Conservation (phyloP, 2,888 invertebrate genomes). For the Hemithea aestivaria region DNA sequence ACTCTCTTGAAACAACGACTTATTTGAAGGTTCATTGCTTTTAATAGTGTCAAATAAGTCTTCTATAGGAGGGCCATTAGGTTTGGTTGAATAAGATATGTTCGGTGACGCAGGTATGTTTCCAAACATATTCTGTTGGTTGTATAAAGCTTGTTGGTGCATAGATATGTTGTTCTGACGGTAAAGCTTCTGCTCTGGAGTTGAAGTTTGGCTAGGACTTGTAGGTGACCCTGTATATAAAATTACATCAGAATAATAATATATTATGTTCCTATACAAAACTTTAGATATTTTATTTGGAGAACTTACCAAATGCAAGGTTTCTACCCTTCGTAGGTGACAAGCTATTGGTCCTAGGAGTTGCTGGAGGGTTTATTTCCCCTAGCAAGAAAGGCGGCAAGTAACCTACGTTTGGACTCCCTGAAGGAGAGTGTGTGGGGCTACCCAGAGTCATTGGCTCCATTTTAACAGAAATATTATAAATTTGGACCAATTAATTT, state of each 20-base stretch:
- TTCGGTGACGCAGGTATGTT: slow-evolving; percentile 44
- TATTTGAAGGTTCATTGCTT: slow-evolving; percentile 67
- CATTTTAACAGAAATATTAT: slow-evolving; percentile 70
- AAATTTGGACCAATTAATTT: too few relatives aligned
- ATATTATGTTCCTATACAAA: not conserved
- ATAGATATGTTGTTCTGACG: slow-evolving; percentile 68
- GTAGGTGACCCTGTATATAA: slow-evolving; percentile 60
- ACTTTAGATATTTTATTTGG: not conserved
- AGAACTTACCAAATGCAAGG: slow-evolving; percentile 77
- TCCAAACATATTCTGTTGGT: slow-evolving; percentile 54
- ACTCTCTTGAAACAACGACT: slow-evolving; percentile 66
- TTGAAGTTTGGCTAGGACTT: slow-evolving; percentile 66
- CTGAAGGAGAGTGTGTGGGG: slow-evolving; percentile 85
- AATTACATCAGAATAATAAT: not conserved
- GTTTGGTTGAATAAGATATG: slow-evolving; percentile 72
- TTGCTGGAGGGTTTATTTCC: slow-evolving; percentile 80
- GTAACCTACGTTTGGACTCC: slow-evolving; percentile 83
- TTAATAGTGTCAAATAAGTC: slow-evolving; percentile 83
- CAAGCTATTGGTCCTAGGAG: slow-evolving; percentile 78
- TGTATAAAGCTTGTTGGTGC: slow-evolving; percentile 73
- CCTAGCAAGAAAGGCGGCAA: slow-evolving; percentile 89
- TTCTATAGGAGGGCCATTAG: slow-evolving; percentile 84
- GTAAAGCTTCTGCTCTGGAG: slow-evolving; percentile 69
- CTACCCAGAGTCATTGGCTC: slow-evolving; percentile 92
- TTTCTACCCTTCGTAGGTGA: slow-evolving; percentile 79